Conservation (phyloP, 2,113 vertebrate genomes). For the Ciconia maguari region DNA sequence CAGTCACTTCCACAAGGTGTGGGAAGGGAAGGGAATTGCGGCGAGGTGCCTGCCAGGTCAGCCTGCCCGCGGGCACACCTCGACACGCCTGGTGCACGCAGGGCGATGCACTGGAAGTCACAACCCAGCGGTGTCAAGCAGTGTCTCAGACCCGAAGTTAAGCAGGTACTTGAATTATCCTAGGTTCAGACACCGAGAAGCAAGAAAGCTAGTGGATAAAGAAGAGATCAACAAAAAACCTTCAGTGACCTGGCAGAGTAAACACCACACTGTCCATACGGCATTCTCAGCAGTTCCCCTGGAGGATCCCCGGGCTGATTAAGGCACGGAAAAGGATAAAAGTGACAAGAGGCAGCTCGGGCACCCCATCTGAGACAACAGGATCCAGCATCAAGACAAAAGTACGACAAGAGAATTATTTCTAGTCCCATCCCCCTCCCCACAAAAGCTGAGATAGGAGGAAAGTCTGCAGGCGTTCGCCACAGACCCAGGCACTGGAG, state of each 20-base stretch:
- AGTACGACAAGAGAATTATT: not conserved
- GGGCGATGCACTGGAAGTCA: not conserved
- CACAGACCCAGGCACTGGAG: conserved; percentile 6
- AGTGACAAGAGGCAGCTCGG: not conserved
- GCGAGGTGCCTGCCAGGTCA: not conserved
- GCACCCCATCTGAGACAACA: not conserved
- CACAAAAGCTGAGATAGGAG: not conserved
- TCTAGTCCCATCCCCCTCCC: conserved; percentile 1
- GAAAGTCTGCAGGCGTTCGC: conserved; percentile 8
- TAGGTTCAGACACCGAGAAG: not conserved
- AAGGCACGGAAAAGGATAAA: not conserved
- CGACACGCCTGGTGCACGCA: rapidly evolving
- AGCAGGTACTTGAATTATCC: not conserved
- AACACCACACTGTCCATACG: not conserved
- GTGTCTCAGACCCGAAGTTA: not conserved
- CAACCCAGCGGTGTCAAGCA: too few relatives aligned
- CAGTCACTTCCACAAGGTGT: rapidly evolving
- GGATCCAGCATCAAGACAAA: not conserved
- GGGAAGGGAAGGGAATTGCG: not conserved
- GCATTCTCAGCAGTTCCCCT: not conserved
- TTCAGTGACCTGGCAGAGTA: not conserved
- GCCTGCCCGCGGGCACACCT: not conserved
- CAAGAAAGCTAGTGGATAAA: not conserved
- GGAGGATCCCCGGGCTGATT: not conserved
- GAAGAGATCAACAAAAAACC: not conserved